A percentile compares a stretch with the other conserved stretches of the same genome.
phyloP scores from a whole-genome alignment of 2,797 vertebrate genomes.

The Anas bernieri region DNA sequence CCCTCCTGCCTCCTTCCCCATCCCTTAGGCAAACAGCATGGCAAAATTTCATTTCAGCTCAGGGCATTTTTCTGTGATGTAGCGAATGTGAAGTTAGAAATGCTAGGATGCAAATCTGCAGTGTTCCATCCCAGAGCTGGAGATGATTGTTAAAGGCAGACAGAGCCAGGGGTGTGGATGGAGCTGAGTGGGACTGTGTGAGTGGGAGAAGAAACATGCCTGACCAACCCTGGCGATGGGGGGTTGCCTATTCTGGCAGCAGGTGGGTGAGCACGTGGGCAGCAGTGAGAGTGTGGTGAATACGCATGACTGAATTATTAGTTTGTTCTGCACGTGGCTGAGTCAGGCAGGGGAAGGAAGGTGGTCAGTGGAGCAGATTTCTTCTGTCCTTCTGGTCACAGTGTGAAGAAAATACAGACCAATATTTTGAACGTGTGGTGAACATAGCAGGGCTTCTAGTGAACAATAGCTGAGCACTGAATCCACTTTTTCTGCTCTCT shows the following conservation, averaged over 20 bases:
- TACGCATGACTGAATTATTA: slow-evolving; percentile 37
- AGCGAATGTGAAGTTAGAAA: not conserved
- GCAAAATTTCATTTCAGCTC: not conserved
- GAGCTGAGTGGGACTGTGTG: not conserved
- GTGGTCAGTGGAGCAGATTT: slow-evolving; percentile 5
- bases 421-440: not conserved
- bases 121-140: slow-evolving; percentile 3
- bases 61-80: slow-evolving; percentile 2
- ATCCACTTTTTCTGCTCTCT: not conserved
- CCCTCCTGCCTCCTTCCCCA: not conserved
- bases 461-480: not conserved
- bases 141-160: slow-evolving; percentile 37
- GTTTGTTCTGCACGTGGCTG: not conserved
- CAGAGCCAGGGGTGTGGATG: not conserved
- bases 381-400: not conserved
- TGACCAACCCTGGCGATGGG: not conserved
- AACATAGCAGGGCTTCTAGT: not conserved
- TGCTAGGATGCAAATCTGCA: slow-evolving; percentile 9
- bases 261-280: slow-evolving; percentile 1
- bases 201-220: slow-evolving; percentile 45
- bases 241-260: slow-evolving; percentile 36
- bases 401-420: not conserved
- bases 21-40: slow-evolving; percentile 27
- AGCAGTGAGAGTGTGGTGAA: not conserved
- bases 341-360: not conserved